Evolutionary conservation across 2,888 invertebrate species (phyloP), one percentile per base, ranked within the genome.

Genomic region (Auanema sp.): DNA sequence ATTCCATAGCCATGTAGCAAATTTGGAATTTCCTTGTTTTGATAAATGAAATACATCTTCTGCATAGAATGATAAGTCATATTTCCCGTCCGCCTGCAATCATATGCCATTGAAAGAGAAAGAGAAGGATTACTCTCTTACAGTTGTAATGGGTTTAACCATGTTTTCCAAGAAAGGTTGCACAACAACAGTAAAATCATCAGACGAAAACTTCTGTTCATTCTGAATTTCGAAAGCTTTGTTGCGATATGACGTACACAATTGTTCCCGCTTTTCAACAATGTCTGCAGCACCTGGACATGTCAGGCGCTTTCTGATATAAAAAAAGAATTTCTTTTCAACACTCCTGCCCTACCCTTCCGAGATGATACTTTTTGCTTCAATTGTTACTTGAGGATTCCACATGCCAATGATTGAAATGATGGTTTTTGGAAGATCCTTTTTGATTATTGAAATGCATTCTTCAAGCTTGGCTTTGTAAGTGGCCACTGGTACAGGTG

Each of bases 31-130:
- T 11, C 78, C 78, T 18, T 71, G 65, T 54, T 72, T 72, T 51
- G 74, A 65, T 52, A 77, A 63, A 65, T 78, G 78, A 68, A 78
- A 78, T 6, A 71, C 61, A 50, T 78, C 78, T 1, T 64, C 55
- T n/a, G 72, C 72, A 58, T 76, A 76, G 63, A 72, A 75, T 3
- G 58, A 40, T 2, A 64, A 49, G 52, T 72, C 73, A 50, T 64
- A 67, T 47, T 64, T 57, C 16, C 74, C 74, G 21, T 33, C 24
- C 8, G 11, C 50, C 60, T 64, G 23, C 23, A 58, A 10, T 33
- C n/a, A n/a, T n/a, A n/a, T n/a, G n/a, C n/a, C 51, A n/a, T n/a
- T 12, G 12, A 50, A 16, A 16, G 12, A 12, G n/a, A n/a, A 1
- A 16, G 18, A 11, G 41, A 55, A 55, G 14, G 16, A 52, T n/a